Conservation (phyloP, 64 coral and sea anemone genomes). For the Stichodactyla helianthus region DNA sequence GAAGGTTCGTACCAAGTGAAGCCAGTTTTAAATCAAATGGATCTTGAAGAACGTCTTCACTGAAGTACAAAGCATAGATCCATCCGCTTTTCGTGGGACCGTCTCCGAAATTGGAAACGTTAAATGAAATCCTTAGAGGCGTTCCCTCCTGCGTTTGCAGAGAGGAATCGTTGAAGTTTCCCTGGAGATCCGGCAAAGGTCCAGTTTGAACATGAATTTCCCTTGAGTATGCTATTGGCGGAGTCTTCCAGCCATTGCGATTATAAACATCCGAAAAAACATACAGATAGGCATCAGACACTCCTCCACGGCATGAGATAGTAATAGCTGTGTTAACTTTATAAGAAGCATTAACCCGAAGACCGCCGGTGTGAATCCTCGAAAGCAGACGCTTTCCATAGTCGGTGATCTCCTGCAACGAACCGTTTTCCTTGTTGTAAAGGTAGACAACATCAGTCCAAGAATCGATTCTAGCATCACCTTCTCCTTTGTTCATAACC, state of each 20-base stretch:
- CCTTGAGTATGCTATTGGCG: neutral
- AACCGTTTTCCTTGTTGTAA: conserved; percentile 30
- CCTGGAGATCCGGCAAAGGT: conserved; percentile 60
- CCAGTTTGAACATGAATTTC: neutral
- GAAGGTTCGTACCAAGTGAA: conserved; percentile 19
- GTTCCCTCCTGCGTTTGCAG: conserved; percentile 54
- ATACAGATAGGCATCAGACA: conserved; percentile 22
- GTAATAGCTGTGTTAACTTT: conserved; percentile 24
- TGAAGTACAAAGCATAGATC: conserved; percentile 64
- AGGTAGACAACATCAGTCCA: conserved; percentile 70
- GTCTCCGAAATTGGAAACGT: conserved; percentile 60
- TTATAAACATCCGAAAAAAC: conserved; percentile 56
- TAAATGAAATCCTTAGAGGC: conserved; percentile 50
- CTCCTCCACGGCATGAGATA: conserved; percentile 11
- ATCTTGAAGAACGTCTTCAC: conserved; percentile 67
- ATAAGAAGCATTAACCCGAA: conserved; percentile 42
- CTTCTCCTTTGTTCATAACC: conserved; percentile 51
- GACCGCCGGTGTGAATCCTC: conserved; percentile 42
- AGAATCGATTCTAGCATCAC: conserved; percentile 30
- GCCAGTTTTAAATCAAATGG: conserved; percentile 69
- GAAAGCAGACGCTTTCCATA: conserved; percentile 34
- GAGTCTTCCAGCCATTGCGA: conserved; percentile 18
- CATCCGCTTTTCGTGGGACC: conserved; percentile 24
- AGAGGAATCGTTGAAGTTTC: conserved; percentile 28
- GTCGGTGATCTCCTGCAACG: conserved; percentile 35